Percentiles rank a stretch among this genome's conserved stretches.
These are phyloP conservation scores for Agonopterix heracliana DNA, from an alignment of 2,888 invertebrate species.

Conservation along the genomic window DNA sequence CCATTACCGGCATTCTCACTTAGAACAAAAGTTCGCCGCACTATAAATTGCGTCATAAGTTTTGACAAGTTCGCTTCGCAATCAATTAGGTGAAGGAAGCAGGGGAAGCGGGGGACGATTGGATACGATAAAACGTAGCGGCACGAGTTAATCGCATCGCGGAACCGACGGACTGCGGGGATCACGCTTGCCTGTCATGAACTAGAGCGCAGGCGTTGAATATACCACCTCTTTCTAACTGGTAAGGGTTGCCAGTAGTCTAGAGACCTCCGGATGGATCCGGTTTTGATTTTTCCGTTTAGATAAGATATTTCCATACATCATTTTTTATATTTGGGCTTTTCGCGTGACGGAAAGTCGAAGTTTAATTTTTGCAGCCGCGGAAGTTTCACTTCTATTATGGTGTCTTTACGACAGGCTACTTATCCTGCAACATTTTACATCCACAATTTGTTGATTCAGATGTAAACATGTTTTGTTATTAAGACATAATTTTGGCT, in stretches of 20 bases:
- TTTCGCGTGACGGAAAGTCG: too few species aligned
- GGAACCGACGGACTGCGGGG: constrained; percentile 42
- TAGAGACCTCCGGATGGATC: too few species aligned
- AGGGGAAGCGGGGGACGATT: constrained; percentile 33
- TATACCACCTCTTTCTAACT: constrained; percentile 9
- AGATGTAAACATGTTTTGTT: too few species aligned
- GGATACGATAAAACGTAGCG: constrained; percentile 25
- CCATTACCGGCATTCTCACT: constrained; percentile 8
- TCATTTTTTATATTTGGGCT: too few species aligned
- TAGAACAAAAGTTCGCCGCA: constrained; percentile 25
- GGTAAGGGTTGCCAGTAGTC: constrained; percentile 4
- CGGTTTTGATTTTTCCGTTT: too few species aligned
- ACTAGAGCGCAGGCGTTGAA: constrained; percentile 38
- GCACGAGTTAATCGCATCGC: constrained; percentile 35
- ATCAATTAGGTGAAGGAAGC: constrained; percentile 64
- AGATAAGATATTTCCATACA: too few species aligned
- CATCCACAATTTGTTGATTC: too few species aligned
- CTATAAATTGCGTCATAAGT: constrained; percentile 28
- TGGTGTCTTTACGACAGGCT: too few species aligned
- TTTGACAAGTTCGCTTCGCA: constrained; percentile 38
- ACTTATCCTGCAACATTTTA: too few species aligned
- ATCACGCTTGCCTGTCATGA: constrained; percentile 22
- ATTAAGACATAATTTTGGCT: too few species aligned
- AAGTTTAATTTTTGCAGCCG: too few species aligned
- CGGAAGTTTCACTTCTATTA: too few species aligned